Evolutionary conservation across 2,797 vertebrate genomes (phyloP).

Genomic region (Poeciliopsis paucimaculata): DNA sequence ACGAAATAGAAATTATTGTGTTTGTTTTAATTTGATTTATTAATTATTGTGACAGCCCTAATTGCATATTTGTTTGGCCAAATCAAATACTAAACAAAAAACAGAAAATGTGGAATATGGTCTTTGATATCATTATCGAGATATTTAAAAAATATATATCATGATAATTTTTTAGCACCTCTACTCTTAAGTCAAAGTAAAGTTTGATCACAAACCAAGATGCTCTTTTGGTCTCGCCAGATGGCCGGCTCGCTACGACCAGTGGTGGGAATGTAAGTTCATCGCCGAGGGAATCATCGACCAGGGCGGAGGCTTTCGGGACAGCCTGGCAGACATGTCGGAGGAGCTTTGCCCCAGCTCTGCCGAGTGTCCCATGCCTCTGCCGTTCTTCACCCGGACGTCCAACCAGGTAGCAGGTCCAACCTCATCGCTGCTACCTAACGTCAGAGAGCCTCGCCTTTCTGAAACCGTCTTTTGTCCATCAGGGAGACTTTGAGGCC

Average conservation of each 20-base stretch:
- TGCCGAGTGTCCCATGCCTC: conserved; percentile 90
- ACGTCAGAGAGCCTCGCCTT: neutral
- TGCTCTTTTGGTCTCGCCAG: conserved; percentile 67
- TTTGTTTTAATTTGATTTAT: too few relatives aligned
- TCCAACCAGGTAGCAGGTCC: conserved; percentile 88
- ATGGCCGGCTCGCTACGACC: conserved; percentile 96
- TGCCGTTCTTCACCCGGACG: conserved; percentile 93
- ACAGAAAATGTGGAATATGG: too few relatives aligned
- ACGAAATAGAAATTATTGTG: too few relatives aligned
- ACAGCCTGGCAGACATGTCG: conserved; percentile 97
- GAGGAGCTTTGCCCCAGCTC: conserved; percentile 98
- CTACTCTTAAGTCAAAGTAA: neutral
- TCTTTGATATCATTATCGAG: too few relatives aligned
- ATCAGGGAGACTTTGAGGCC: conserved; percentile 91
- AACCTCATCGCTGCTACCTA: rapidly evolving
- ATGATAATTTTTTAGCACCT: too few relatives aligned
- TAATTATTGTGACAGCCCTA: too few relatives aligned
- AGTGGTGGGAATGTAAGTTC: conserved; percentile 99
- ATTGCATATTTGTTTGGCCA: too few relatives aligned
- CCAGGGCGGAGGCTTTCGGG: conserved; percentile 97
- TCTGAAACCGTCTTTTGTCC: conserved; percentile 12
- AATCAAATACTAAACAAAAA: too few relatives aligned
- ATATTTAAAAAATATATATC: too few relatives aligned
- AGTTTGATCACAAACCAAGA: neutral
- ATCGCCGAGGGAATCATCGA: conserved; percentile 98